phyloP scores from a whole-genome alignment of 2,113 vertebrate species.

The Pao palembangensis region DNA sequence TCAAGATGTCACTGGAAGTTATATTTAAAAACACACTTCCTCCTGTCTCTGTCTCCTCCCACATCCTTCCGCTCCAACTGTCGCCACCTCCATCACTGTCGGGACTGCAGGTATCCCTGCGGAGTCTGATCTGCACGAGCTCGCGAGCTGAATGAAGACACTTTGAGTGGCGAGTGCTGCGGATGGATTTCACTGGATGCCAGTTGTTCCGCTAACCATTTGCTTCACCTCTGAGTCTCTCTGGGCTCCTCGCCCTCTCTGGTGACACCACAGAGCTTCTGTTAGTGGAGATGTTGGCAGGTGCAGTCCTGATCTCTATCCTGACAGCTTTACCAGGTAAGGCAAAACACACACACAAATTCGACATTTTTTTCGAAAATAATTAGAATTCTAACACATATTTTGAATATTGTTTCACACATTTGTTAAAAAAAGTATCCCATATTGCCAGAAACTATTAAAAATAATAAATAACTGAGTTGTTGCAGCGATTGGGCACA shows the following conservation, averaged over 20 bases:
- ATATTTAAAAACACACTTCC: conserved; percentile 5
- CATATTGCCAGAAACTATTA: not conserved
- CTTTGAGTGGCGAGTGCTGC: conserved; percentile 41
- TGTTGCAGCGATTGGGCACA: conserved; percentile 20
- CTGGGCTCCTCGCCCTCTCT: conserved; percentile 25
- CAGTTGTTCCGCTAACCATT: not conserved
- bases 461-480: conserved; percentile 6
- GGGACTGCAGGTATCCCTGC: conserved; percentile 8
- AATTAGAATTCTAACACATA: not conserved
- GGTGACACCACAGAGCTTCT: conserved; percentile 45
- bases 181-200: not conserved
- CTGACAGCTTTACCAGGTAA: conserved; percentile 68
- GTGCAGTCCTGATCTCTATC: conserved; percentile 59
- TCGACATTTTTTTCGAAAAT: not conserved
- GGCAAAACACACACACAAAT: conserved; percentile 1
- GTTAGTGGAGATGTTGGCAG: conserved; percentile 72
- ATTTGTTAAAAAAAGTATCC: not conserved
- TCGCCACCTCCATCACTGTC: conserved; percentile 25
- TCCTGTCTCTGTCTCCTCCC: conserved; percentile 21
- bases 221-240: conserved; percentile 10
- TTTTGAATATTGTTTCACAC: not conserved
- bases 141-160: conserved; percentile 33
- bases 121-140: conserved; percentile 6
- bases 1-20: conserved; percentile 3
- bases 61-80: conserved; percentile 35